Conservation (phyloP, 2,797 vertebrate species). For the Enteromius treurensis region DNA sequence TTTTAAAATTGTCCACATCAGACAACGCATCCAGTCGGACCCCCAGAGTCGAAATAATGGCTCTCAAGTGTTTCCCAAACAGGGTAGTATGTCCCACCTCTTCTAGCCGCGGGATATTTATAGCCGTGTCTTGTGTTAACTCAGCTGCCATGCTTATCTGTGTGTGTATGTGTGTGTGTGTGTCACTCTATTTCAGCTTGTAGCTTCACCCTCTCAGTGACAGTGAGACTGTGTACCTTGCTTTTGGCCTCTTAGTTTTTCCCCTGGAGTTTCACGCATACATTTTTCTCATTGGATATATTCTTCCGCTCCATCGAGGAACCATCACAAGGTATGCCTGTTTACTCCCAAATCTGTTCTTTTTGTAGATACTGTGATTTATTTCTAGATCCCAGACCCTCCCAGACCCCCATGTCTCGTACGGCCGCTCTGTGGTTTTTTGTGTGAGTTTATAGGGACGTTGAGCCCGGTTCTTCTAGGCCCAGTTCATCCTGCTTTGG, state of each 20-base stretch:
- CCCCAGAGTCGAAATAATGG: neutral
- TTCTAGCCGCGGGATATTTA: conserved; percentile 81
- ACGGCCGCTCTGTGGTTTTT: neutral
- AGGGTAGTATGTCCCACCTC: conserved; percentile 61
- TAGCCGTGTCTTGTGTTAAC: conserved; percentile 82
- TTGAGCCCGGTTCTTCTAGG: neutral
- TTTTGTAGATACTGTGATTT: neutral
- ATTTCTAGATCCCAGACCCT: conserved; percentile 26
- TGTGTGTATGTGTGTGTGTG: conserved; percentile 65
- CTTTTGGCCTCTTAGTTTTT: conserved; percentile 44
- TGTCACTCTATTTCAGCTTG: conserved; percentile 74
- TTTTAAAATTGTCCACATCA: neutral
- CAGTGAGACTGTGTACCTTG: conserved; percentile 58
- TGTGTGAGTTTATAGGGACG: neutral
- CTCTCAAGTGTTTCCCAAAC: conserved; percentile 64
- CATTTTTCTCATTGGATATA: conserved; percentile 8
- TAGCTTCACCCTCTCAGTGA: conserved; percentile 55
- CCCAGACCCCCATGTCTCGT: neutral
- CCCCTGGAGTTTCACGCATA: neutral
- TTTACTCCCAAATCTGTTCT: neutral
- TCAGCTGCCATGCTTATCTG: conserved; percentile 79
- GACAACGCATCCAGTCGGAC: neutral
- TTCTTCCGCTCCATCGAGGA: conserved; percentile 24
- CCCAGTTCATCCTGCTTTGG: conserved; percentile 8
- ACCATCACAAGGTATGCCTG: conserved; percentile 63